Percentiles rank a stretch among this genome's conserved stretches.
Evolutionary conservation across 2,113 vertebrate genomes (phyloP).

Genomic region (Antigone vipio): DNA sequence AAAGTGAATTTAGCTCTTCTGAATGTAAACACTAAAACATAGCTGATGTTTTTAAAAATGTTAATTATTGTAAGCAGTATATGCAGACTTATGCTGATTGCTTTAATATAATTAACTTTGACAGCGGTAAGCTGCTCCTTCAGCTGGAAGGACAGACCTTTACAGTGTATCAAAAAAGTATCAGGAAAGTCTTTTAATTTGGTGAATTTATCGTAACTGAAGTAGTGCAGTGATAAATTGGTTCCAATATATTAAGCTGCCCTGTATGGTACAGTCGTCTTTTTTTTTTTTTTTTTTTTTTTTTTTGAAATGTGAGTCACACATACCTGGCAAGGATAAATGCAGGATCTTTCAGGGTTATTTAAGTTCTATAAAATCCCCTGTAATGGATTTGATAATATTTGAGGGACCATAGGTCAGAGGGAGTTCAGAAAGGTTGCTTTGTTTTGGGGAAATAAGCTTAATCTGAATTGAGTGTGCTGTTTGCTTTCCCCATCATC

Average conservation of each 20-base stretch:
- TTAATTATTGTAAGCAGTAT: not conserved
- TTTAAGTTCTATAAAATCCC: not conserved
- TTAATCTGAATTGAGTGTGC: not conserved
- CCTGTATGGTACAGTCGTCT: not conserved
- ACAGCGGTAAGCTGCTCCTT: not conserved
- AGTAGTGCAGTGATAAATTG: not conserved
- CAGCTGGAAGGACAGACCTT: not conserved
- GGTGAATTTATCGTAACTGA: not conserved
- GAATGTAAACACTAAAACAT: not conserved
- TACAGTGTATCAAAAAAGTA: not conserved
- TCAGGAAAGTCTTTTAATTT: not conserved
- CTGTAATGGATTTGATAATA: not conserved
- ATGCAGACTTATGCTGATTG: not conserved
- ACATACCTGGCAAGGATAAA: not conserved
- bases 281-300: not conserved
- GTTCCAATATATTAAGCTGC: not conserved
- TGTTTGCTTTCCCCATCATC: not conserved
- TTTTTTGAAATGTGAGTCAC: not conserved
- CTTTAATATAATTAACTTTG: not conserved
- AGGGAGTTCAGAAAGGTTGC: not conserved
- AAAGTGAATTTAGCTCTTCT: not conserved
- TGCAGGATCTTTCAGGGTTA: not conserved
- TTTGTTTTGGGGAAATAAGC: not conserved
- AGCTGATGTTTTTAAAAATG: not conserved
- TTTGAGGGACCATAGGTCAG: not conserved